Evolutionary conservation across 2,113 vertebrate genomes (phyloP).

Genomic region (Saccopteryx leptura): DNA sequence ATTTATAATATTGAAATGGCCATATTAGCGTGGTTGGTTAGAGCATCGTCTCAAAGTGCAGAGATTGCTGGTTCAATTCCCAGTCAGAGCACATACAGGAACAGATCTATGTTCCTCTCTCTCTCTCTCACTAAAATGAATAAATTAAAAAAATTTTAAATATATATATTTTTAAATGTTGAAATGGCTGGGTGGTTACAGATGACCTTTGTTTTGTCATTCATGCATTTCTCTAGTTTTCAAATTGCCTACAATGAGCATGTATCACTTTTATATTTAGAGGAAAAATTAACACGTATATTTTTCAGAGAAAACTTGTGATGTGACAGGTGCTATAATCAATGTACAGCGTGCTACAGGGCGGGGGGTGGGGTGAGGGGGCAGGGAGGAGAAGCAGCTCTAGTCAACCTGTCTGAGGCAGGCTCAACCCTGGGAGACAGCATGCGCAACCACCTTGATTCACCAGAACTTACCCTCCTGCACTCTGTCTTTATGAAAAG

Average conservation of each 20-base stretch:
- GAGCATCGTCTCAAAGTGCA: no score
- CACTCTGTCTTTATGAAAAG: background rate
- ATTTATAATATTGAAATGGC: background rate
- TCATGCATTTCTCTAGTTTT: background rate
- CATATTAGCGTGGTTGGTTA: no score
- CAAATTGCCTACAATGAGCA: constrained; percentile 35
- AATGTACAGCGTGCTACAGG: fast-evolving
- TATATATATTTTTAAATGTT: background rate
- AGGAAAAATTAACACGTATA: background rate
- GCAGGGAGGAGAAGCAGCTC: background rate
- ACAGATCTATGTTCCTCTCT: no score
- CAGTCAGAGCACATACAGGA: no score
- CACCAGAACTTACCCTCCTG: background rate
- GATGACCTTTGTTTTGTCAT: background rate
- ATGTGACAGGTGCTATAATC: background rate
- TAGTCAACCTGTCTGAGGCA: background rate
- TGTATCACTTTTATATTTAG: background rate
- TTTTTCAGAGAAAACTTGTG: background rate
- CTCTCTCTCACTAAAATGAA: no score
- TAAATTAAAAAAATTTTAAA: no score
- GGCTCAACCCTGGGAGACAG: background rate
- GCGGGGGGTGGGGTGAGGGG: background rate
- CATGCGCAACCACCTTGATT: background rate
- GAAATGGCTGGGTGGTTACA: background rate
- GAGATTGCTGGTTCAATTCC: no score